These are phyloP conservation scores for Ips nitidus DNA, from an alignment of 1,140 invertebrate genomes.

Conservation along the genomic window DNA sequence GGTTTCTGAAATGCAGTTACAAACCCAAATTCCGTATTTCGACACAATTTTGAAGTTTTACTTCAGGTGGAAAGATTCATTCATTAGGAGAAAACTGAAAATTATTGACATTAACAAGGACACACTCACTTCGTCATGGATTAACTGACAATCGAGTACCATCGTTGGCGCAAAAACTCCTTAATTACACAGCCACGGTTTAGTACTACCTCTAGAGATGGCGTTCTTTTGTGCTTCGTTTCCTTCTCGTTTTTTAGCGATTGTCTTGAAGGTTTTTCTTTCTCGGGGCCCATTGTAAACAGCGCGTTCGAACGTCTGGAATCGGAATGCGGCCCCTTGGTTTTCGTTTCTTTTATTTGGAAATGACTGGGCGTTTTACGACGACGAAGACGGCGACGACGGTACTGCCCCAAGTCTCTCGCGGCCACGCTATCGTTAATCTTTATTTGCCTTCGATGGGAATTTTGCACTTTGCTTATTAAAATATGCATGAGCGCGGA, in stretches of 20 bases:
- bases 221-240: constrained; percentile 12
- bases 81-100: too few relatives aligned
- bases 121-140: too few relatives aligned
- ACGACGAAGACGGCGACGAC: background rate
- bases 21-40: too few relatives aligned
- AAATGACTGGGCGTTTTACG: constrained; percentile 12
- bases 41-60: too few relatives aligned
- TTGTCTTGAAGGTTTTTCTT: constrained; percentile 14
- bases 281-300: constrained; percentile 16
- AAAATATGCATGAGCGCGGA: background rate
- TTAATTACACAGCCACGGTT: constrained; percentile 8
- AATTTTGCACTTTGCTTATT: constrained; percentile 3
- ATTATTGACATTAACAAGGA: too few relatives aligned
- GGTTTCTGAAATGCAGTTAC: too few relatives aligned
- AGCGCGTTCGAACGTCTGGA: constrained; percentile 11
- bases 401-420: background rate
- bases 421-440: background rate
- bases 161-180: constrained; percentile 3
- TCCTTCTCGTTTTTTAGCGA: constrained; percentile 7
- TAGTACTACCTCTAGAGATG: background rate
- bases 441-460: constrained; percentile 9
- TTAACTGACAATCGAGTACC: background rate
- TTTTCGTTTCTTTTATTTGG: constrained; percentile 9
- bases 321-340: constrained; percentile 7
- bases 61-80: too few relatives aligned